Base-by-base conservation (phyloP, 2,888 invertebrate species). In the Drosophila ochracea region DNA sequence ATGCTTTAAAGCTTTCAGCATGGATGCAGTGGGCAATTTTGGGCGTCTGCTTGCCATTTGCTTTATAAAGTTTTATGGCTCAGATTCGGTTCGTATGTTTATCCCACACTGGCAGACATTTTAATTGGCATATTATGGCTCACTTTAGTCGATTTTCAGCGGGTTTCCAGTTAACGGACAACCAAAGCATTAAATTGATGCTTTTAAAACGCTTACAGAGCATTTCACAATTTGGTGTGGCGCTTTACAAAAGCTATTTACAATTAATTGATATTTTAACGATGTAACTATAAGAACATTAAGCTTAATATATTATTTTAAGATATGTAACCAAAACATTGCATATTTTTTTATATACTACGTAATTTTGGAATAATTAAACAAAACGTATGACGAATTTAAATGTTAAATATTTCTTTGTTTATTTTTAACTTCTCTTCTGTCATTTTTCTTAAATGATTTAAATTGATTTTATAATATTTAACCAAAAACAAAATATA, bases 111-210 rank as follows among this genome's bases (percentile, higher is more conserved):
- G 58, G 41, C 75, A 65, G 67, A 54, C 58, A 68, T 68, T 78
- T 78, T 78, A 71, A 78, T 78, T 71, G 75, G 58, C 61, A 10
- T 31, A 76, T 76, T 73, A 67, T 69, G 55, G 67, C 50, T 47
- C 53, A 67, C 57, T 58, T 70, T 61, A 66, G 37, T 60, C 53
- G 28, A 3, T 28, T 64, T 67, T 65, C 35, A 60, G 54, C 61
- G 41, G 13, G 41, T 59, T 52, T 47, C 43, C 47, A 62, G 54
- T 57, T 13, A 61, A 39, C 31, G 30, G 16, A n/a, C 41, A 53
- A 21, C 19, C 5, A 31, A 35, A 31, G 25, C n/a, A 60, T 25
- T 28, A 25, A 25, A 50, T 25, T 5, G 9, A 3, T 9, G 11
- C 13, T 39, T 37, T 41, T 43, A 31, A 30, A 21, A 21, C 9